Conservation (phyloP, 2,888 invertebrate genomes). For the Calephelis perditalis region DNA sequence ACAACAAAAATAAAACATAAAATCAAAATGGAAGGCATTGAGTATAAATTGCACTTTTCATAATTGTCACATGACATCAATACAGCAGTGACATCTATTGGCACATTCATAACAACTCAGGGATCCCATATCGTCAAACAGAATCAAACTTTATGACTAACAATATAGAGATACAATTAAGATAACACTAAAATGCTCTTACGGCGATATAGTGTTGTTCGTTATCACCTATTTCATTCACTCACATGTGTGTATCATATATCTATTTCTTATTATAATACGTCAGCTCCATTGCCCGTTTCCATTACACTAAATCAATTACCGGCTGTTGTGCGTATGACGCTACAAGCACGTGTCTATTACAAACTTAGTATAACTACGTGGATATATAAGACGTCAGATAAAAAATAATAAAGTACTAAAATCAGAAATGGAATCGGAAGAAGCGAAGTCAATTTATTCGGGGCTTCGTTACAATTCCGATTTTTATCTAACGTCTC, state of each 20-base stretch:
- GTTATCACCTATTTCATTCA: constrained; percentile 57
- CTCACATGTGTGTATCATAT: constrained; percentile 44
- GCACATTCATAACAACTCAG: constrained; percentile 37
- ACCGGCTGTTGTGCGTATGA: constrained; percentile 44
- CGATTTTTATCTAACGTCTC: constrained; percentile 66
- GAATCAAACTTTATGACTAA: constrained; percentile 47
- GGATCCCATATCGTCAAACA: constrained; percentile 30
- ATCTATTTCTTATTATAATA: constrained; percentile 61
- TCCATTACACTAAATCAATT: constrained; percentile 76
- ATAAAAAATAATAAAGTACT: constrained; percentile 50
- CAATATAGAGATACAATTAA: constrained; percentile 57
- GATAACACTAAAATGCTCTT: constrained; percentile 54
- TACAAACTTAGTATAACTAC: constrained; percentile 15
- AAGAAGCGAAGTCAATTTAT: constrained; percentile 60
- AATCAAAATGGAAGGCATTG: constrained; percentile 1
- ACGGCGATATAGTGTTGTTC: constrained; percentile 50
- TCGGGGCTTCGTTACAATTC: constrained; percentile 60
- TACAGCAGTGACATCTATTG: constrained; percentile 59
- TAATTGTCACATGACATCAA: constrained; percentile 34
- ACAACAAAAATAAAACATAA: not conserved
- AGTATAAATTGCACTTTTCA: not conserved
- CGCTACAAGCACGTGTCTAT: constrained; percentile 25
- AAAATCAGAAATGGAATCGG: constrained; percentile 52
- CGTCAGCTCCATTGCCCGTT: constrained; percentile 69
- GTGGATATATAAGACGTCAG: constrained; percentile 38